These are phyloP conservation scores for Brachypterus glaber DNA, from an alignment of 2,888 invertebrate species.

Conservation along the genomic window DNA sequence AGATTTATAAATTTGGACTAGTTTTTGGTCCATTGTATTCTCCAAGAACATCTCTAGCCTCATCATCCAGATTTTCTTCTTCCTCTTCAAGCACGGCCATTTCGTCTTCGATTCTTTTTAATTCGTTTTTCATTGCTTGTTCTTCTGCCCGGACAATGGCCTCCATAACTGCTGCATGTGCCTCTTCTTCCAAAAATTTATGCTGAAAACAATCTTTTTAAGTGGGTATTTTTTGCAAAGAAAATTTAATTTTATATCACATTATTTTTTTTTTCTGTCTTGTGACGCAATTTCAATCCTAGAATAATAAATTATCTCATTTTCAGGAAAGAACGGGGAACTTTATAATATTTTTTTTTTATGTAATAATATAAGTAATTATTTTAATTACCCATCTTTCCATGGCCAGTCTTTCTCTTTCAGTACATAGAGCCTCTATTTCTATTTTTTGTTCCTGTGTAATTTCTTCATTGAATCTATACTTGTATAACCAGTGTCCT, in stretches of 20 bases:
- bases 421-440: conserved; percentile 31
- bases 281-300: neutral
- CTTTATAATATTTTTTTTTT: neutral
- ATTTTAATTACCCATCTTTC: conserved; percentile 31
- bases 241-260: neutral
- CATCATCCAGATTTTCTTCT: conserved; percentile 25
- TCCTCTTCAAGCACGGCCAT: conserved; percentile 23
- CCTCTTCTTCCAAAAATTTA: conserved; percentile 34
- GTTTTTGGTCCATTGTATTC: conserved; percentile 24
- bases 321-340: neutral
- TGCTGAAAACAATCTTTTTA: conserved; percentile 24
- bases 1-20: no score
- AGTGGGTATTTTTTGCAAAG: neutral
- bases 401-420: conserved; percentile 31
- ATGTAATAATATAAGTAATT: neutral
- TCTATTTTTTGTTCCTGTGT: conserved; percentile 31
- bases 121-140: conserved; percentile 29
- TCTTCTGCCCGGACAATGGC: conserved; percentile 35
- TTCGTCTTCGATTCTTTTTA: conserved; percentile 29
- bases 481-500: conserved; percentile 44
- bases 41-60: conserved; percentile 30
- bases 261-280: neutral
- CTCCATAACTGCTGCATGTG: conserved; percentile 32
- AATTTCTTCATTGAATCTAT: conserved; percentile 40
- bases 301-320: neutral